phyloP scores from a whole-genome alignment of 2,888 invertebrate genomes.

The Monochamus alternatus region DNA sequence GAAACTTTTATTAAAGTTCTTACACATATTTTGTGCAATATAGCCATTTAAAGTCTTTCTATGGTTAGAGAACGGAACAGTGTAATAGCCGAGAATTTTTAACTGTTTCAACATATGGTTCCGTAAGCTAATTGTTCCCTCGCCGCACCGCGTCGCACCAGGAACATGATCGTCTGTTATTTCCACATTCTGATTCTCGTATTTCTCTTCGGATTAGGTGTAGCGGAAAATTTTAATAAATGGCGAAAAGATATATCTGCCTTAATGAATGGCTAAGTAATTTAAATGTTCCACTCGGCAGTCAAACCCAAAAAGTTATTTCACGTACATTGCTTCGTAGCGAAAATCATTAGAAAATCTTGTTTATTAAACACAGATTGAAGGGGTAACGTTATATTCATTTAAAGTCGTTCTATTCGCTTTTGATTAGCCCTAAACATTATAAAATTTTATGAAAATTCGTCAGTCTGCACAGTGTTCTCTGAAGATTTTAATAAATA shows the following conservation, averaged over 20 bases:
- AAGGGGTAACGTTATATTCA: too few relatives aligned
- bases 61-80: neutral
- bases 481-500: too few relatives aligned
- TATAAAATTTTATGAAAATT: too few relatives aligned
- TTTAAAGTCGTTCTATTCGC: too few relatives aligned
- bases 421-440: too few relatives aligned
- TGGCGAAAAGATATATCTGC: slow-evolving; percentile 5
- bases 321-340: too few relatives aligned
- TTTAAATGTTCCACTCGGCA: neutral
- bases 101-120: slow-evolving; percentile 5
- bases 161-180: neutral
- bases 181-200: slow-evolving; percentile 5
- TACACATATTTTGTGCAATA: neutral
- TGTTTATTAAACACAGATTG: too few relatives aligned
- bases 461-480: too few relatives aligned
- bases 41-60: neutral
- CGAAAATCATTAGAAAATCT: too few relatives aligned
- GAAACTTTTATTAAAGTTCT: neutral
- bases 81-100: neutral
- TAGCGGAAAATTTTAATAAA: slow-evolving; percentile 1
- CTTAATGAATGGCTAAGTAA: neutral
- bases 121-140: slow-evolving; percentile 1
- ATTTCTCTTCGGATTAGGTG: slow-evolving; percentile 5
- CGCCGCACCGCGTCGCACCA: neutral
- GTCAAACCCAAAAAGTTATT: too few relatives aligned